These are phyloP conservation scores for Mylabris sibirica DNA, from an alignment of 2,888 invertebrate genomes.

Conservation along the genomic window DNA sequence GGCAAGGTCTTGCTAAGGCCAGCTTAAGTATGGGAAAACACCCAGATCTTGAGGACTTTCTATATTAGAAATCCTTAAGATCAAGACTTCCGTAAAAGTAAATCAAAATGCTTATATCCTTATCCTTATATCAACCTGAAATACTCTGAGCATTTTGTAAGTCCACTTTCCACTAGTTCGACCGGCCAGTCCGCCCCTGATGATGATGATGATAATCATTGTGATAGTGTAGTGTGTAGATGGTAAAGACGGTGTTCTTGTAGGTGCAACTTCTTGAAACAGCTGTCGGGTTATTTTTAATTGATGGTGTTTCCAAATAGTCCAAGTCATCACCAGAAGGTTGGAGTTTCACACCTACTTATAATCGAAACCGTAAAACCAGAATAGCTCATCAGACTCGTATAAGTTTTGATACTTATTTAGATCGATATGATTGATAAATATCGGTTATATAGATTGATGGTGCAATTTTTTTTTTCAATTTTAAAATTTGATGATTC, in stretches of 20 bases:
- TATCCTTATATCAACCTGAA: too few relatives aligned
- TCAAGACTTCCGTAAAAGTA: too few relatives aligned
- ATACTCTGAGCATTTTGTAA: too few relatives aligned
- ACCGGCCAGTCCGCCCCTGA: too few relatives aligned
- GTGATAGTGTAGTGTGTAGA: not conserved
- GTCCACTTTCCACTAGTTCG: too few relatives aligned
- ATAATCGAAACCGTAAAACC: slow-evolving; percentile 49
- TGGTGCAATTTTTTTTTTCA: not conserved
- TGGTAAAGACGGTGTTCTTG: slow-evolving; percentile 16
- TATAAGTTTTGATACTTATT: slow-evolving; percentile 36
- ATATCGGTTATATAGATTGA: not conserved
- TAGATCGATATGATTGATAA: slow-evolving; percentile 41
- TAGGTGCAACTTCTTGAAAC: slow-evolving; percentile 39
- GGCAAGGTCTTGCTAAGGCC: too few relatives aligned
- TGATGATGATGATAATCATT: slow-evolving; percentile 24
- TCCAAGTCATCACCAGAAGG: slow-evolving; percentile 58
- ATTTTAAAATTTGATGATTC: not conserved
- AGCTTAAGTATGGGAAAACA: too few relatives aligned
- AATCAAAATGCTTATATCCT: too few relatives aligned
- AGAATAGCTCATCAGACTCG: slow-evolving; percentile 45
- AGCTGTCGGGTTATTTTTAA: slow-evolving; percentile 59
- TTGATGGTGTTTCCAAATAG: slow-evolving; percentile 57
- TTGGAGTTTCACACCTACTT: slow-evolving; percentile 59
- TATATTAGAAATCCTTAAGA: too few relatives aligned
- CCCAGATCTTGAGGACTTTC: too few relatives aligned